A percentile compares a stretch with the other conserved stretches of the same genome.
Conservation (phyloP, 2,888 invertebrate species). For the Thysanoteuthis rhombus region DNA sequence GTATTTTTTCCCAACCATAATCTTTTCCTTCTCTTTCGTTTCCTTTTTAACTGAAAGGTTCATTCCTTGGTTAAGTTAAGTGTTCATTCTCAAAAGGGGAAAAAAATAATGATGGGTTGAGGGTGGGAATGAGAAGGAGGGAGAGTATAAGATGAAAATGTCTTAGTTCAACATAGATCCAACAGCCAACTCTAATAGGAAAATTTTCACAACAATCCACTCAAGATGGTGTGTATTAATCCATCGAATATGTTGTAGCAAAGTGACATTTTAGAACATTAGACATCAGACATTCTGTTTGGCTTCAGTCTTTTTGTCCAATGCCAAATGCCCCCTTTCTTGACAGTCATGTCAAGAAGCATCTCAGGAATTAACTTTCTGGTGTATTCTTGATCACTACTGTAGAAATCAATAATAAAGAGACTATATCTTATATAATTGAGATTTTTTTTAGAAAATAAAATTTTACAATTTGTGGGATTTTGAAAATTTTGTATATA, state of each 20-base stretch:
- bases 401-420: background rate
- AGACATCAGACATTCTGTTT: background rate
- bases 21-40: background rate
- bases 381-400: background rate
- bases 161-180: background rate
- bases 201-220: background rate
- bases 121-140: background rate
- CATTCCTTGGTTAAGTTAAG: background rate
- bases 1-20: background rate
- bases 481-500: too few relatives aligned
- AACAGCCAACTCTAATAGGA: background rate
- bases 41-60: slow-evolving; percentile 12
- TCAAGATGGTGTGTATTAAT: background rate
- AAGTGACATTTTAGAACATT: background rate
- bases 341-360: background rate
- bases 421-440: too few relatives aligned
- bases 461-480: too few relatives aligned
- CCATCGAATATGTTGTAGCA: background rate
- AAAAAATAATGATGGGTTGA: background rate
- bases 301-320: background rate
- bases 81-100: background rate
- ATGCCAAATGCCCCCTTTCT: background rate
- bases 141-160: background rate
- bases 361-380: background rate
- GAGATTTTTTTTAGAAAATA: too few relatives aligned